phyloP scores from a whole-genome alignment of 1,140 invertebrate species.

The Drosophila varians region DNA sequence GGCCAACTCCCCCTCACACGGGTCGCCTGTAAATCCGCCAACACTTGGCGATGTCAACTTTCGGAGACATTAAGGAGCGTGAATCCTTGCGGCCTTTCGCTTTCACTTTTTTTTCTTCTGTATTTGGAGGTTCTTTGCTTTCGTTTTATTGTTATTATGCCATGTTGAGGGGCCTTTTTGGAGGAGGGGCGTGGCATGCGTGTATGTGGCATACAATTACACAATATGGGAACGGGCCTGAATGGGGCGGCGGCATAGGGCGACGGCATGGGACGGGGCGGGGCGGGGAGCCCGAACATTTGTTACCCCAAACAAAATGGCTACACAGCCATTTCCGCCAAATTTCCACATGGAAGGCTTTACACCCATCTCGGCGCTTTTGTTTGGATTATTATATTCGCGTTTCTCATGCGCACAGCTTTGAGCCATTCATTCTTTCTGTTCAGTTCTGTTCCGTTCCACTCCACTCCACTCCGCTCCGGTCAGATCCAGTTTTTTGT shows the following conservation, averaged over 20 bases:
- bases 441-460: background rate
- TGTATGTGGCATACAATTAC: slow-evolving; percentile 62
- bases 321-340: slow-evolving; percentile 62
- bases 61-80: slow-evolving; percentile 68
- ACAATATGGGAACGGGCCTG: slow-evolving; percentile 23
- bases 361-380: slow-evolving; percentile 43
- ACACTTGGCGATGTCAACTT: slow-evolving; percentile 77
- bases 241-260: slow-evolving; percentile 8
- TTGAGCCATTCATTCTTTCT: slow-evolving; percentile 45
- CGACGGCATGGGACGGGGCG: slow-evolving; percentile 12
- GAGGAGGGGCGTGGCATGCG: slow-evolving; percentile 4
- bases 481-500: slow-evolving; percentile 8
- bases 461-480: too few relatives aligned
- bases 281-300: slow-evolving; percentile 46
- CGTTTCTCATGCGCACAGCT: slow-evolving; percentile 73
- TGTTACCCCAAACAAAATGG: slow-evolving; percentile 72
- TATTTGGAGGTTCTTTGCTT: slow-evolving; percentile 7
- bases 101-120: slow-evolving; percentile 1
- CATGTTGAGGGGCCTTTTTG: slow-evolving; percentile 43
- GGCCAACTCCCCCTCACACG: background rate
- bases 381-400: slow-evolving; percentile 77
- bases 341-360: slow-evolving; percentile 69
- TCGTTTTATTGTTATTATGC: slow-evolving; percentile 67
- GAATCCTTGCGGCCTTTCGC: slow-evolving; percentile 48
- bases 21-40: slow-evolving; percentile 66